Evolutionary conservation across 92 coral and sea anemone species (phyloP).

Genomic region (Anthopleura xanthogrammica): DNA sequence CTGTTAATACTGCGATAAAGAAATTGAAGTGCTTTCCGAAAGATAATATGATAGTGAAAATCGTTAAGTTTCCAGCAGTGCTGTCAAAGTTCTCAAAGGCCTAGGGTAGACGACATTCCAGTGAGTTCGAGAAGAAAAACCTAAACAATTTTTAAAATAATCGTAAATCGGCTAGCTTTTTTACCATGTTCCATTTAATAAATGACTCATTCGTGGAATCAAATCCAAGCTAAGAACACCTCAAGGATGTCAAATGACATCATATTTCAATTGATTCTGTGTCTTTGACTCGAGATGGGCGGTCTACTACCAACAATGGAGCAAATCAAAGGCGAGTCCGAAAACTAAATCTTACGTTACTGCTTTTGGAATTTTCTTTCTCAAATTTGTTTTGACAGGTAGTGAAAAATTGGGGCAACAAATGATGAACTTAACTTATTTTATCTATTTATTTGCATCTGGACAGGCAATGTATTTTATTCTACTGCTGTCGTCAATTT

Average conservation of each 20-base stretch:
- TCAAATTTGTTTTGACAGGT: neutral
- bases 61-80: too few species aligned
- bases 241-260: neutral
- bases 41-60: too few species aligned
- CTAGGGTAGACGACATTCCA: too few species aligned
- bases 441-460: neutral
- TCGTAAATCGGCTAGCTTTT: too few species aligned
- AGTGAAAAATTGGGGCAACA: neutral
- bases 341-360: neutral
- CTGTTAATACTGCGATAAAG: too few species aligned
- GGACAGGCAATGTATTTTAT: neutral
- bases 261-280: constrained; percentile 10
- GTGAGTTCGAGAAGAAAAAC: too few species aligned
- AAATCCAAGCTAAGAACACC: neutral
- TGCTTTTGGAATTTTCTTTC: neutral
- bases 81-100: too few species aligned
- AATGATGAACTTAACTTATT: neutral
- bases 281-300: neutral
- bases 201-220: neutral
- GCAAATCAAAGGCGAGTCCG: neutral
- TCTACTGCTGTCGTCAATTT: neutral
- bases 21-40: too few species aligned
- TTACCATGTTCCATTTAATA: too few species aligned
- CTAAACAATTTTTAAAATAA: too few species aligned
- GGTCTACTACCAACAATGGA: neutral